Evolutionary conservation across 2,888 invertebrate species (phyloP), one percentile per base, ranked within the genome.

Genomic region (Pollenia angustigena): DNA sequence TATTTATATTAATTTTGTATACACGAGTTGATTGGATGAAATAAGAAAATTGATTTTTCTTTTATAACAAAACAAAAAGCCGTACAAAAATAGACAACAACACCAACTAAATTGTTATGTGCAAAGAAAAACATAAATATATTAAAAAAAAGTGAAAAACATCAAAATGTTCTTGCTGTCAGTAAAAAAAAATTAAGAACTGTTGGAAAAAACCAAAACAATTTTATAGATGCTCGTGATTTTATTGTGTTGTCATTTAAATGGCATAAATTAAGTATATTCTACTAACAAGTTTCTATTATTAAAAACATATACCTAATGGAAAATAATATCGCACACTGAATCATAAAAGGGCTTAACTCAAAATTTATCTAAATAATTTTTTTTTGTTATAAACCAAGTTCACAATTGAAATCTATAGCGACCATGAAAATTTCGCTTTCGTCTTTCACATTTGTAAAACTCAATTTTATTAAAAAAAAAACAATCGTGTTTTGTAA

Each of bases 181-280:
- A n/a, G 12, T 11, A 18, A 6, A 32, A 58, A 58, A 58, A 14
- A 40, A 40, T 42, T 42, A 62, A 56, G 44, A 32, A 32, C n/a
- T 78, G 7, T 52, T 44, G 18, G 12, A 42, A 44, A n/a, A 75
- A 78, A 54, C 50, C 52, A 40, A 60, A 60, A 58, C 62, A 11
- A 74, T 52, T 75, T 80, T 71, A 76, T 76, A 56, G 40, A 46
- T 8, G 14, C 83, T 78, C 74, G 76, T 87, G 76, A 81, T 87
- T 60, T 80, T 83, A 81, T 76, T 87, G 48, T 74, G 46, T 54
- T 78, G 52, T 86, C 46, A 76, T 76, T 83, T 83, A 83, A 75
- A 86, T 83, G 71, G 48, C 75, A 81, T 76, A 72, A 86, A 83
- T 83, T 76, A 80, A 76, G 32, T 16, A 8, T 68, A 52, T 78